These are phyloP conservation scores for Actinostola sp. DNA, from an alignment of 92 coral and sea anemone species.

Conservation along the genomic window DNA sequence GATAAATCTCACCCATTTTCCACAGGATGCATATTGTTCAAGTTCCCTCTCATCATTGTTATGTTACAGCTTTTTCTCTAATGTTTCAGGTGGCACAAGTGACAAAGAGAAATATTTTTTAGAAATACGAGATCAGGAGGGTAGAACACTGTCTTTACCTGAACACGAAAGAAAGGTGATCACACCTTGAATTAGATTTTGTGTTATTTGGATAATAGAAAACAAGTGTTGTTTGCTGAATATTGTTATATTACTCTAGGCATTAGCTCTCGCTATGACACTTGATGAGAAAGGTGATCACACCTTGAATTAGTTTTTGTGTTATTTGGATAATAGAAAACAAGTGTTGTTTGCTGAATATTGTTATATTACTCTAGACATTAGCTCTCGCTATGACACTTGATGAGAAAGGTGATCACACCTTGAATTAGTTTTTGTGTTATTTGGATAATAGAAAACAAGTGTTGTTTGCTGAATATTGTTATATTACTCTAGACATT, in stretches of 20 bases:
- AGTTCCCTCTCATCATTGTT: too few species aligned
- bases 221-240: background rate
- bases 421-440: too few species aligned
- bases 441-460: background rate
- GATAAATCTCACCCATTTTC: too few species aligned
- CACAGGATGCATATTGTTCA: too few species aligned
- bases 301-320: slow-evolving; percentile 33
- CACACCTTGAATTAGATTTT: too few species aligned
- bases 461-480: background rate
- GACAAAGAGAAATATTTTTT: slow-evolving; percentile 62
- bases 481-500: background rate
- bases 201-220: background rate
- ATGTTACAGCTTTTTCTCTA: background rate
- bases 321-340: background rate
- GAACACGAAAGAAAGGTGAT: slow-evolving; percentile 91
- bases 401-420: too few species aligned
- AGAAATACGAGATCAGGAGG: slow-evolving; percentile 91
- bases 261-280: slow-evolving; percentile 78
- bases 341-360: background rate
- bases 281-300: slow-evolving; percentile 89
- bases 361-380: background rate
- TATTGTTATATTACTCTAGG: background rate
- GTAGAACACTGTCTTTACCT: slow-evolving; percentile 77
- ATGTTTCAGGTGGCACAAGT: slow-evolving; percentile 36
- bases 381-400: too few species aligned